Percentiles rank a stretch among this genome's conserved stretches.
Conservation (phyloP, 30 jellyfish, hydroid and myxozoan genomes). For the Pelagia noctiluca region DNA sequence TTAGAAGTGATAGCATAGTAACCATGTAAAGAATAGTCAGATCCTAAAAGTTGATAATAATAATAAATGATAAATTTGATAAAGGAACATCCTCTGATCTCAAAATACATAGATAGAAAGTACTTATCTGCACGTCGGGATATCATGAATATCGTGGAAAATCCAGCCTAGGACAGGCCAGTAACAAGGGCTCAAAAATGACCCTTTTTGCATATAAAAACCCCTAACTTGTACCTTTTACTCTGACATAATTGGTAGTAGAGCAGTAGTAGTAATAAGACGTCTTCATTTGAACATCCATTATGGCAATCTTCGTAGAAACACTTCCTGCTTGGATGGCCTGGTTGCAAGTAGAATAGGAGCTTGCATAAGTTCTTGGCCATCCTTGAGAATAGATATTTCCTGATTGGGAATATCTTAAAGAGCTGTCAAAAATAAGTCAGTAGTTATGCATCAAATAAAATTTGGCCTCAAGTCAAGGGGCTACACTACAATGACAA, state of each 20-base stretch:
- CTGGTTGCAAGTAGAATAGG: not conserved
- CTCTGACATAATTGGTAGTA: not conserved
- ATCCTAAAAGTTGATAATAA: too few relatives aligned
- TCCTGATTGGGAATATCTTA: not conserved
- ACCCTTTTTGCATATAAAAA: too few relatives aligned
- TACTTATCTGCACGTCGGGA: too few relatives aligned
- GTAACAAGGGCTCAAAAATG: too few relatives aligned
- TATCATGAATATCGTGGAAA: too few relatives aligned
- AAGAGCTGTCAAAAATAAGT: not conserved
- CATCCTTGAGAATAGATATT: not conserved
- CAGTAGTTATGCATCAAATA: not conserved
- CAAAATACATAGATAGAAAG: too few relatives aligned
- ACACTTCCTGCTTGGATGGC: too few relatives aligned
- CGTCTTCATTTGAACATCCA: not conserved
- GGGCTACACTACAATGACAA: too few relatives aligned
- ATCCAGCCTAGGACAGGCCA: too few relatives aligned
- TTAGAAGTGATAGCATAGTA: not conserved
- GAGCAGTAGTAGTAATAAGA: not conserved
- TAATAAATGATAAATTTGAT: too few relatives aligned
- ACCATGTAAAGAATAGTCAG: too few relatives aligned
- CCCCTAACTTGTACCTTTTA: not conserved
- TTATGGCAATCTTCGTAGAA: not conserved
- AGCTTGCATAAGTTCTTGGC: not conserved
- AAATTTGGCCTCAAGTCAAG: not conserved
- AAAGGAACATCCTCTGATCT: too few relatives aligned